These are phyloP conservation scores for Argentina silus DNA, from an alignment of 2,797 vertebrate genomes.

Conservation along the genomic window DNA sequence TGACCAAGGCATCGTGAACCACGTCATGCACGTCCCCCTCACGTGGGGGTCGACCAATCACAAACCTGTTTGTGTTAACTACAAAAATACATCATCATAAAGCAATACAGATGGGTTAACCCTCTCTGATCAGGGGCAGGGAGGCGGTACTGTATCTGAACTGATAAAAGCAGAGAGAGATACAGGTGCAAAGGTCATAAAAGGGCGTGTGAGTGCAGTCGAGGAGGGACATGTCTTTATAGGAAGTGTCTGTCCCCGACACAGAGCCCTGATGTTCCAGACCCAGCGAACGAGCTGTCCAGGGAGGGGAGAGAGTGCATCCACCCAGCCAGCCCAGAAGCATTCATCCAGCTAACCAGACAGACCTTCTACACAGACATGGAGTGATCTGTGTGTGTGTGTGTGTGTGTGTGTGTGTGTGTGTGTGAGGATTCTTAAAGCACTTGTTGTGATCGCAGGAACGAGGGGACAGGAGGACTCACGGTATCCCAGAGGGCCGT, in stretches of 20 bases:
- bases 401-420: conserved; percentile 23
- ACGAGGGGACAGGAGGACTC: conserved; percentile 30
- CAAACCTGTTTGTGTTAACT: conserved; percentile 46
- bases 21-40: conserved; percentile 33
- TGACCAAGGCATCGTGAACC: conserved; percentile 46
- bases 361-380: conserved; percentile 2
- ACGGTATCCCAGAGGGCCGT: conserved; percentile 28
- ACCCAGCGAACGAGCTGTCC: conserved; percentile 2
- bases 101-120: conserved; percentile 17
- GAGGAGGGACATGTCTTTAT: conserved; percentile 8
- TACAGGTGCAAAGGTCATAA: conserved; percentile 13
- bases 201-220: conserved; percentile 3
- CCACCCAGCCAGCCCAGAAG: not conserved
- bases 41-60: conserved; percentile 11
- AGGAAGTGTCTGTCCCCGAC: conserved; percentile 13
- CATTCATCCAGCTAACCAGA: conserved; percentile 7
- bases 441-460: conserved; percentile 45
- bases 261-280: not conserved
- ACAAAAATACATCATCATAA: conserved; percentile 62
- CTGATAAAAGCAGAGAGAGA: conserved; percentile 20
- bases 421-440: conserved; percentile 28
- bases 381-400: conserved; percentile 26
- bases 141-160: conserved; percentile 26
- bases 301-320: not conserved
- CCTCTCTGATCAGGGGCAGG: conserved; percentile 19